phyloP scores from a whole-genome alignment of 2,113 vertebrate species.

The Megaceryle maxima region DNA sequence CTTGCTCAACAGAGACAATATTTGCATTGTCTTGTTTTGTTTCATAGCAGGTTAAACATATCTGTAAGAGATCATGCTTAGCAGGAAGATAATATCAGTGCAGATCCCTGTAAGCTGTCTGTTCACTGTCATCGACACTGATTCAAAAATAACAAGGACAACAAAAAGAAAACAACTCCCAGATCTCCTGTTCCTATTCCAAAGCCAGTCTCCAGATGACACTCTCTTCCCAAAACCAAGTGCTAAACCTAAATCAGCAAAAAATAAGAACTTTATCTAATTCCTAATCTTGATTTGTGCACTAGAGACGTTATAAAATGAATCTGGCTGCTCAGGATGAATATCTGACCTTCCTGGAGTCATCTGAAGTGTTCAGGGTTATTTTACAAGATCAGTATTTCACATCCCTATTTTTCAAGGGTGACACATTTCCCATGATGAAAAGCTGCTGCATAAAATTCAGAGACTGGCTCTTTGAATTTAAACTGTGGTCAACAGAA shows the following conservation, averaged over 20 bases:
- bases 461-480: not conserved
- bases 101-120: not conserved
- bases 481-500: not conserved
- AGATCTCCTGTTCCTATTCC: not conserved
- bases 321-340: not conserved
- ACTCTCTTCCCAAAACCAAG: not conserved
- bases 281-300: not conserved
- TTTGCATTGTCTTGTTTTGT: not conserved
- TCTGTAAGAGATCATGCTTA: not conserved
- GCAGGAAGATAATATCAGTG: not conserved
- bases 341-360: not conserved
- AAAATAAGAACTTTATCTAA: not conserved
- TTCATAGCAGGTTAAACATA: not conserved
- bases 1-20: fast-evolving
- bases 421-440: not conserved
- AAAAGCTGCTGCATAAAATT: not conserved
- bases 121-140: not conserved
- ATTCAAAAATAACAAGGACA: not conserved
- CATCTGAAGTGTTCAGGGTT: not conserved
- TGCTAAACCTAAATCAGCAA: not conserved
- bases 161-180: not conserved
- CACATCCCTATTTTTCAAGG: not conserved
- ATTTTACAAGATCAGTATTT: not conserved
- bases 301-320: not conserved
- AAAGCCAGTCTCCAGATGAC: not conserved